Evolutionary conservation across 2,797 vertebrate genomes (phyloP).

Genomic region (Eulemur albifrons): DNA sequence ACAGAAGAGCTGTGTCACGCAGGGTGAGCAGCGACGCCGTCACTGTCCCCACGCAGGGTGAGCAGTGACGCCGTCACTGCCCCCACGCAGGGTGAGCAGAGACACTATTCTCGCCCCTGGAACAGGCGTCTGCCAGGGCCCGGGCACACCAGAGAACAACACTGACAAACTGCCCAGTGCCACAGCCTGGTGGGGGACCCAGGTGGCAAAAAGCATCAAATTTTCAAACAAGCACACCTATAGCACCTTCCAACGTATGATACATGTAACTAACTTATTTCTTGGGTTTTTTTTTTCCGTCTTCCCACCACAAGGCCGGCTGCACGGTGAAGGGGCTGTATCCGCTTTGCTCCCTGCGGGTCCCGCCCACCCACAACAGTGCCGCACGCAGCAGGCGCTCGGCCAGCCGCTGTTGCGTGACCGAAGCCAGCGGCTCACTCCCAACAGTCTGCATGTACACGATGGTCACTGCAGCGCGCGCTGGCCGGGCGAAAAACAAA

Average conservation of each 20-base stretch:
- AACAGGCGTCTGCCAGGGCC: neutral
- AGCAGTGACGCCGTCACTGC: rapidly evolving
- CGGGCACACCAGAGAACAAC: neutral
- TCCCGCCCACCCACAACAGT: neutral
- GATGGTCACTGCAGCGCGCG: rapidly evolving
- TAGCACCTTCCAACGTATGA: neutral
- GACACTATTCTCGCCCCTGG: rapidly evolving
- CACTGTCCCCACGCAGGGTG: too few species aligned
- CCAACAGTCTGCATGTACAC: rapidly evolving
- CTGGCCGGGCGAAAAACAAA: neutral
- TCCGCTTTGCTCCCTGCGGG: neutral
- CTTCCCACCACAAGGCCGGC: neutral
- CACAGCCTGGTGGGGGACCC: neutral
- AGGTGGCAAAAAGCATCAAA: rapidly evolving
- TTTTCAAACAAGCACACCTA: neutral
- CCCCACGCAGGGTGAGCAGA: too few species aligned
- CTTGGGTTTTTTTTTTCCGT: neutral
- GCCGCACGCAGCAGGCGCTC: neutral
- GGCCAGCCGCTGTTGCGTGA: neutral
- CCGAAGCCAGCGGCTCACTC: rapidly evolving
- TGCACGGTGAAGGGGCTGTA: rapidly evolving
- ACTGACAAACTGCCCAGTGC: rapidly evolving
- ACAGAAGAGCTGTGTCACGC: neutral
- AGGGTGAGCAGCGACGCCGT: too few species aligned
- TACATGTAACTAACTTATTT: neutral